Conservation (phyloP, 2,888 invertebrate species). For the Neoitamus cyanurus region DNA sequence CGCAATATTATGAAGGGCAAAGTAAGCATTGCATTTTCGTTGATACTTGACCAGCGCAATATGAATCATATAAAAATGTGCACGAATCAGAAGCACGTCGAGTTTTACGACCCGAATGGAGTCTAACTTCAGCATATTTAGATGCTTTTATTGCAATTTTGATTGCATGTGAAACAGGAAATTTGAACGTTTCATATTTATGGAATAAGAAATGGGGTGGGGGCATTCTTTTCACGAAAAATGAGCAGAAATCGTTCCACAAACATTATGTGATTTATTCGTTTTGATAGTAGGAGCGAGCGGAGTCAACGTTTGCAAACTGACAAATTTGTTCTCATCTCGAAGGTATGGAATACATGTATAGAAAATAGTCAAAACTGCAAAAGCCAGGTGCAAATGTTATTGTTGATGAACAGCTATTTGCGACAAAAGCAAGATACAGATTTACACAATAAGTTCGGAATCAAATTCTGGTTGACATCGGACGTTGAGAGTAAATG, state of each 20-base stretch:
- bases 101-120: constrained; percentile 49
- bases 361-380: constrained; percentile 29
- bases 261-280: constrained; percentile 7
- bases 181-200: constrained; percentile 38
- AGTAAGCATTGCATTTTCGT: constrained; percentile 50
- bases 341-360: not conserved
- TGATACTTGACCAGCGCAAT: constrained; percentile 51
- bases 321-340: constrained; percentile 23
- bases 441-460: constrained; percentile 54
- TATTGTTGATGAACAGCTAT: constrained; percentile 49
- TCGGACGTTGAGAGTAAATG: constrained; percentile 54
- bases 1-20: constrained; percentile 52
- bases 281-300: constrained; percentile 18
- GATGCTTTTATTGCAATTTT: constrained; percentile 24
- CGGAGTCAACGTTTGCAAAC: not conserved
- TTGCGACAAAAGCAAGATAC: constrained; percentile 55
- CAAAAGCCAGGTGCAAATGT: constrained; percentile 54
- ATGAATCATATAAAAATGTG: constrained; percentile 53
- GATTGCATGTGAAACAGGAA: constrained; percentile 44
- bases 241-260: not conserved
- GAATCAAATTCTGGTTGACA: constrained; percentile 54
- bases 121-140: constrained; percentile 47
- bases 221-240: not conserved
- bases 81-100: constrained; percentile 50
- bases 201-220: not conserved